phyloP scores from a whole-genome alignment of 2,888 invertebrate genomes.

The Druceiella hillmani region DNA sequence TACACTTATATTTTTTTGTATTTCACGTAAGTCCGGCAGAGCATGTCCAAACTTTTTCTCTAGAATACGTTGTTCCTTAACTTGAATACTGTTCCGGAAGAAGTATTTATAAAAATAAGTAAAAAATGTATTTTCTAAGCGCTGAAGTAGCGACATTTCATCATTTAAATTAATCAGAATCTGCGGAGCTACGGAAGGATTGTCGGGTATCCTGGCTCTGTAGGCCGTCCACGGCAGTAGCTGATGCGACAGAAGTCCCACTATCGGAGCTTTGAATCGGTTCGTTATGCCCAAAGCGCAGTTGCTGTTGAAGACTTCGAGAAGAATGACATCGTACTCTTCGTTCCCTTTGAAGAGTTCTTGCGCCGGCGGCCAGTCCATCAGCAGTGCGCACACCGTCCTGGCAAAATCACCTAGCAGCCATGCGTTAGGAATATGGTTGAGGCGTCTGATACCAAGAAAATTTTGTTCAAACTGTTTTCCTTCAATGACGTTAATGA shows the following conservation, averaged over 20 bases:
- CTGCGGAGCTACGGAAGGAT: conserved; percentile 50
- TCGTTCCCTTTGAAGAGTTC: conserved; percentile 32
- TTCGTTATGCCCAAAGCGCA: conserved; percentile 58
- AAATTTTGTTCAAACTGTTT: conserved; percentile 29
- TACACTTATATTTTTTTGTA: conserved; percentile 48
- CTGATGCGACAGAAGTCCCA: conserved; percentile 51
- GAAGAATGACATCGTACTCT: conserved; percentile 57
- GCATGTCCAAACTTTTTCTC: conserved; percentile 42
- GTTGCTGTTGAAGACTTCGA: conserved; percentile 60
- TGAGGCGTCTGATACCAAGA: conserved; percentile 22
- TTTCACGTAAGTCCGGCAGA: conserved; percentile 45
- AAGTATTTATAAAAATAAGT: conserved; percentile 33
- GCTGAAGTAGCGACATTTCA: conserved; percentile 47
- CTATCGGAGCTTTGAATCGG: conserved; percentile 49
- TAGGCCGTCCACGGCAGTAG: conserved; percentile 53
- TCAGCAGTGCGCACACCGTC: conserved; percentile 36
- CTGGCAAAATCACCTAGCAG: conserved; percentile 33
- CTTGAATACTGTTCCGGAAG: conserved; percentile 34
- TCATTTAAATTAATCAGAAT: conserved; percentile 44
- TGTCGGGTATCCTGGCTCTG: conserved; percentile 42
- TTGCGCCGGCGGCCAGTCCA: conserved; percentile 35
- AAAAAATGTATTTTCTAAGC: conserved; percentile 38
- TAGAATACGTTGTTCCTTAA: conserved; percentile 36
- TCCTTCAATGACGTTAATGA: conserved; percentile 36
- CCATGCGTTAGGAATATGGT: conserved; percentile 26